Evolutionary conservation across 2,113 vertebrate genomes (phyloP).

Genomic region (Lepus americanus): DNA sequence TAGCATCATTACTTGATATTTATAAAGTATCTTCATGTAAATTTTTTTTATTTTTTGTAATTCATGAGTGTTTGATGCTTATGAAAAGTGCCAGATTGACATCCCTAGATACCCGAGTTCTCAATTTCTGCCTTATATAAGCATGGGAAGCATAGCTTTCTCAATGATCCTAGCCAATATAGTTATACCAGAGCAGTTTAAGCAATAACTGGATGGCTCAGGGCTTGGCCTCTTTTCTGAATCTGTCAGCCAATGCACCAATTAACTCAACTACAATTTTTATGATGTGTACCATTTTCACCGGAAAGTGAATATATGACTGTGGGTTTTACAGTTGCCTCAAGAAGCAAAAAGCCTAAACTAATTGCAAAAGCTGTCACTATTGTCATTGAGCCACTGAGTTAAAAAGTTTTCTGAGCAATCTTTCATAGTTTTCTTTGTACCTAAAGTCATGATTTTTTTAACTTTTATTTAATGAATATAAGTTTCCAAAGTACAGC

Average conservation of each 20-base stretch:
- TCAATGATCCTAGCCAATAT: constrained; percentile 46
- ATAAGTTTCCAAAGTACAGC: too few relatives aligned
- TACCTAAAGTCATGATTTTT: constrained; percentile 9
- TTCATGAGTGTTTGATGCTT: constrained; percentile 60
- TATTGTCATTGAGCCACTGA: constrained; percentile 54
- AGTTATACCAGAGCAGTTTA: constrained; percentile 58
- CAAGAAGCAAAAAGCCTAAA: constrained; percentile 74
- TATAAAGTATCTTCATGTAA: constrained; percentile 39
- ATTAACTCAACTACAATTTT: constrained; percentile 78
- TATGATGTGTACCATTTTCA: constrained; percentile 67
- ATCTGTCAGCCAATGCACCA: constrained; percentile 78
- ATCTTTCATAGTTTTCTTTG: constrained; percentile 15
- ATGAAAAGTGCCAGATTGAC: constrained; percentile 72
- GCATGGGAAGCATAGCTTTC: constrained; percentile 55
- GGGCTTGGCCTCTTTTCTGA: constrained; percentile 71
- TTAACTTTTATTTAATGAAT: too few relatives aligned
- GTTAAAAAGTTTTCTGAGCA: constrained; percentile 70
- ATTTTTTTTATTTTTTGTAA: constrained; percentile 42
- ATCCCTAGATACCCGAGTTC: constrained; percentile 67
- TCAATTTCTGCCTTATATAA: constrained; percentile 52
- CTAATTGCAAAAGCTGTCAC: constrained; percentile 80
- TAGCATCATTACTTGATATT: constrained; percentile 1
- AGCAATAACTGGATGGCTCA: constrained; percentile 63
- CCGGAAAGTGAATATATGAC: constrained; percentile 64
- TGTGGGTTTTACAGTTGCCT: constrained; percentile 69